Conservation (phyloP, 2,797 vertebrate species). For the Austrolebias charrua region DNA sequence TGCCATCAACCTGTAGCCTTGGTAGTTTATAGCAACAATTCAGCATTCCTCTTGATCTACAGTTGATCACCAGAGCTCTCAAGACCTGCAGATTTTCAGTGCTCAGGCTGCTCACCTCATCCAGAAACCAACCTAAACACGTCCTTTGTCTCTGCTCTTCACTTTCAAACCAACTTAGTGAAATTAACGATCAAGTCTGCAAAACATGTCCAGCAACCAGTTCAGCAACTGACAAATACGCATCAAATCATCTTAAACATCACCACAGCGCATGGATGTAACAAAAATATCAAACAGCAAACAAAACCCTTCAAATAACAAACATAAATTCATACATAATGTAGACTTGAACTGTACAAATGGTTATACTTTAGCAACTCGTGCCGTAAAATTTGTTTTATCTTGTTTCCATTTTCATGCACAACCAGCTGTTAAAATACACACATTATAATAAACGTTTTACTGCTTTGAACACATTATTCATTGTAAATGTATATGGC, state of each 20-base stretch:
- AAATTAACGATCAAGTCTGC: no score
- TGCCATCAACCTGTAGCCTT: neutral
- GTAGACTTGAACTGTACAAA: no score
- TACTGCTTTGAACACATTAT: constrained; percentile 1
- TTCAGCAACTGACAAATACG: neutral
- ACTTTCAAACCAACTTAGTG: neutral
- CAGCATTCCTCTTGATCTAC: neutral
- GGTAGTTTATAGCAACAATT: constrained; percentile 11
- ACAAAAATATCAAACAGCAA: neutral
- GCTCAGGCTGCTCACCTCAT: constrained; percentile 1
- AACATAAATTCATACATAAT: no score
- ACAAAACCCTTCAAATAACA: neutral
- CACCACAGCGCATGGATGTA: neutral
- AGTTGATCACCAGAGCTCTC: neutral
- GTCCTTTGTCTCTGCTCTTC: constrained; percentile 3
- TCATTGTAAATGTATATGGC: neutral
- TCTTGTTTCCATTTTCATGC: constrained; percentile 1
- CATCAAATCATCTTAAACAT: neutral
- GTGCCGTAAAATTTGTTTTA: neutral
- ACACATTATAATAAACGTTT: neutral
- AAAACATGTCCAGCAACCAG: no score
- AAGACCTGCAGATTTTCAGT: neutral
- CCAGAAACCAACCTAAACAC: neutral
- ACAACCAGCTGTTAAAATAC: neutral
- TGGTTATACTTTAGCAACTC: no score